phyloP scores from a whole-genome alignment of 2,888 invertebrate species.

The Monopis laevigella region DNA sequence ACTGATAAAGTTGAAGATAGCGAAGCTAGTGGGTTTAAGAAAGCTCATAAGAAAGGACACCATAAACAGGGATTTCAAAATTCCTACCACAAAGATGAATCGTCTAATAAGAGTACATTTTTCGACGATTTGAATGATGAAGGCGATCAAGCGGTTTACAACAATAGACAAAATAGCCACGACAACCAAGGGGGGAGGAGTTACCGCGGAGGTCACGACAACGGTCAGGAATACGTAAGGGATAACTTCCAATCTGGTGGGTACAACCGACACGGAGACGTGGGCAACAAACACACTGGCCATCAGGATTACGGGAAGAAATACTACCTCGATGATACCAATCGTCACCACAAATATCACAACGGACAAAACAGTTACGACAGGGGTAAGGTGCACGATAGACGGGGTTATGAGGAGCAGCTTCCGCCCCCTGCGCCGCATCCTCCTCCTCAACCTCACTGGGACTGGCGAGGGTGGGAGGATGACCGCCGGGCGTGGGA shows the following conservation, averaged over 20 bases:
- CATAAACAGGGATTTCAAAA: conserved; percentile 75
- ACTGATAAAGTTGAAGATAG: conserved; percentile 55
- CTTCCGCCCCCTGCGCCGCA: conserved; percentile 15
- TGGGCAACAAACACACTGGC: conserved; percentile 43
- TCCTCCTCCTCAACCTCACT: conserved; percentile 30
- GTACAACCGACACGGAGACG: conserved; percentile 46
- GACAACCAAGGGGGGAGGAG: conserved; percentile 49
- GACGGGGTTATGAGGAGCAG: conserved; percentile 37
- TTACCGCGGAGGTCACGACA: conserved; percentile 52
- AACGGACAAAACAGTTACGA: conserved; percentile 46
- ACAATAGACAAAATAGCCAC: conserved; percentile 44
- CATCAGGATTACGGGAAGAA: conserved; percentile 54
- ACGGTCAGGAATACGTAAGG: conserved; percentile 44
- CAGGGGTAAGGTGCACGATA: conserved; percentile 42
- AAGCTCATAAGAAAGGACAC: conserved; percentile 73
- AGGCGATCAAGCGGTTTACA: conserved; percentile 52
- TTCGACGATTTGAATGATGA: conserved; percentile 71
- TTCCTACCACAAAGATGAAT: conserved; percentile 76
- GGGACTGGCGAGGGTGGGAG: conserved; percentile 45
- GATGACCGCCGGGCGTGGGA: conserved; percentile 23
- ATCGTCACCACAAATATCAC: conserved; percentile 48
- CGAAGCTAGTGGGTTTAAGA: conserved; percentile 45
- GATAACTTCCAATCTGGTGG: conserved; percentile 49
- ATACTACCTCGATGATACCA: conserved; percentile 50
- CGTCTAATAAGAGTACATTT: conserved; percentile 73